Percentiles rank a stretch among this genome's conserved stretches.
Evolutionary conservation across 2,113 vertebrate species (phyloP).

Genomic region (Candoia aspera): DNA sequence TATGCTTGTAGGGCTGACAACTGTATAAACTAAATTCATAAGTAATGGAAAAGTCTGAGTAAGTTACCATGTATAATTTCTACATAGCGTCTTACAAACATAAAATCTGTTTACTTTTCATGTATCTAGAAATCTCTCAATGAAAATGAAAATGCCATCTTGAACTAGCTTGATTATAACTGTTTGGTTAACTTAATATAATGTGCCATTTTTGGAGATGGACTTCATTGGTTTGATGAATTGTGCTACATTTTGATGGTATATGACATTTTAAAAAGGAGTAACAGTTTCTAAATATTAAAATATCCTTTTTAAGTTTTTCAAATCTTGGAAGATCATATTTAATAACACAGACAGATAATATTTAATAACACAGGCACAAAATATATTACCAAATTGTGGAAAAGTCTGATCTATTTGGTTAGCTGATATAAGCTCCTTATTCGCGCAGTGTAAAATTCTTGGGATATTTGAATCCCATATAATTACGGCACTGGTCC

Average conservation of each 20-base stretch:
- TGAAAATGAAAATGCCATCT: neutral
- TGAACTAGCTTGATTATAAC: neutral
- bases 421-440: neutral
- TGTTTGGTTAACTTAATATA: neutral
- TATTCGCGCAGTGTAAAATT: neutral
- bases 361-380: neutral
- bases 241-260: neutral
- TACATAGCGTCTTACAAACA: too few species aligned
- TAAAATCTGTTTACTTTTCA: neutral
- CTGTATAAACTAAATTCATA: too few species aligned
- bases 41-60: too few species aligned
- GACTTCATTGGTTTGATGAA: neutral
- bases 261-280: neutral
- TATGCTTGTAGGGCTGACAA: too few species aligned
- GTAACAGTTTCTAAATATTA: neutral
- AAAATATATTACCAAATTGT: neutral
- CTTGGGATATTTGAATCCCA: conserved; percentile 29
- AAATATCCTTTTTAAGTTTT: neutral
- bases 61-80: too few species aligned
- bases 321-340: neutral
- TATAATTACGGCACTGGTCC: neutral
- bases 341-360: neutral
- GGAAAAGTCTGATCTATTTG: neutral
- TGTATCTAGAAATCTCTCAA: neutral
- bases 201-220: neutral